A percentile compares a stretch with the other conserved stretches of the same genome.
Conservation (phyloP, 2,113 vertebrate species). For the Tachuris rubrigastra region DNA sequence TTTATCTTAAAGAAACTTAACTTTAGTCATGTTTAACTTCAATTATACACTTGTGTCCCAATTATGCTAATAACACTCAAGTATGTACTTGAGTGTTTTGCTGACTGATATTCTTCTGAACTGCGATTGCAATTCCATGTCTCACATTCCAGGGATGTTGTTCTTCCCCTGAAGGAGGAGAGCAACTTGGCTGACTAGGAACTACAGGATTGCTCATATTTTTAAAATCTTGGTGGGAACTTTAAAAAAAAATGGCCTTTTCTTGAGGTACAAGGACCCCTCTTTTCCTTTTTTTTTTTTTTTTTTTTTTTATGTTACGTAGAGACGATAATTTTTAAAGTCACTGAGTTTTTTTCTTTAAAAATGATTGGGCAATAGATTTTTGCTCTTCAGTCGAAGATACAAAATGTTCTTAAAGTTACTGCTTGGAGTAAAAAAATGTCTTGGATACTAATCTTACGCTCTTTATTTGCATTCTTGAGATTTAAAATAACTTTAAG, state of each 20-base stretch:
- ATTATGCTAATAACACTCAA: conserved; percentile 29
- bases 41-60: not conserved
- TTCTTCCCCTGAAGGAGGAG: not conserved
- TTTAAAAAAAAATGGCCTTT: not conserved
- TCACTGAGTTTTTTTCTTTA: not conserved
- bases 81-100: not conserved
- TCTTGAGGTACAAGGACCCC: not conserved
- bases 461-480: not conserved
- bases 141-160: not conserved
- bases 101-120: conserved; percentile 13
- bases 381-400: not conserved
- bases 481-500: not conserved
- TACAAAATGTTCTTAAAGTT: not conserved
- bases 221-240: not conserved
- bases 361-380: not conserved
- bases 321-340: not conserved
- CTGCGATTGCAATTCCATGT: not conserved
- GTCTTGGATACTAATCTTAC: not conserved
- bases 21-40: conserved; percentile 4
- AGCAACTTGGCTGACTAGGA: not conserved
- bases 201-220: not conserved
- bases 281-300: not conserved
- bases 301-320: not conserved
- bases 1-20: conserved; percentile 22
- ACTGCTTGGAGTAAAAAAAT: not conserved